Evolutionary conservation across 2,888 invertebrate species (phyloP).

Genomic region (Stictocephala bisonia): DNA sequence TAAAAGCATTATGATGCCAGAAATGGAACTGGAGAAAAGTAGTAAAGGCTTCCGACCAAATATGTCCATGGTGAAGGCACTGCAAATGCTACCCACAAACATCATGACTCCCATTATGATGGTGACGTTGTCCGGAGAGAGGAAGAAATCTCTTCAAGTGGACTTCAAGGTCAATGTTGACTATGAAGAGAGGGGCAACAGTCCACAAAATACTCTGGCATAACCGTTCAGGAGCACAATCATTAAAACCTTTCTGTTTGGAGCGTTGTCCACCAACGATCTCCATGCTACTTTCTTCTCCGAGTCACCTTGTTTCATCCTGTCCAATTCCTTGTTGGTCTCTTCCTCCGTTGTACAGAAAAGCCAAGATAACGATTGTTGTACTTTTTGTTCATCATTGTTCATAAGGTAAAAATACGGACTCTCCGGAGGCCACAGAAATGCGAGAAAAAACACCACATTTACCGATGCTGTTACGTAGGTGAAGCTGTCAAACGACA

Average conservation of each 20-base stretch:
- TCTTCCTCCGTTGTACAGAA: background rate
- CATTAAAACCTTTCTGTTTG: background rate
- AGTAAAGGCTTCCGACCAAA: slow-evolving; percentile 5
- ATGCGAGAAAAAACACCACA: slow-evolving; percentile 18
- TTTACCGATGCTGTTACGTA: slow-evolving; percentile 25
- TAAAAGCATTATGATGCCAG: too few species aligned
- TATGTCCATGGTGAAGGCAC: slow-evolving; percentile 8
- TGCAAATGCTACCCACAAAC: slow-evolving; percentile 22
- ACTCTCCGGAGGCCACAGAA: slow-evolving; percentile 24
- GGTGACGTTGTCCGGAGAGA: slow-evolving; percentile 17
- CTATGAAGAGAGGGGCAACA: background rate
- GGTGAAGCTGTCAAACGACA: slow-evolving; percentile 20
- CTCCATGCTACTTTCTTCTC: background rate
- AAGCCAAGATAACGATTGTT: background rate
- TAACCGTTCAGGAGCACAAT: slow-evolving; percentile 1
- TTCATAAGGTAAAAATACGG: slow-evolving; percentile 8
- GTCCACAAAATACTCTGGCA: background rate
- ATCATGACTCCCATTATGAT: slow-evolving; percentile 9
- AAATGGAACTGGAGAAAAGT: slow-evolving; percentile 7
- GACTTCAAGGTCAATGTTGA: slow-evolving; percentile 15
- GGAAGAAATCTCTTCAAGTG: background rate
- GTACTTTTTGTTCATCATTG: slow-evolving; percentile 12
- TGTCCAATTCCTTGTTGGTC: background rate
- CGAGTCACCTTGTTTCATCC: slow-evolving; percentile 8
- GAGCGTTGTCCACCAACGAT: background rate